phyloP scores from a whole-genome alignment of 2,797 vertebrate species.

The Spheniscus humboldti region DNA sequence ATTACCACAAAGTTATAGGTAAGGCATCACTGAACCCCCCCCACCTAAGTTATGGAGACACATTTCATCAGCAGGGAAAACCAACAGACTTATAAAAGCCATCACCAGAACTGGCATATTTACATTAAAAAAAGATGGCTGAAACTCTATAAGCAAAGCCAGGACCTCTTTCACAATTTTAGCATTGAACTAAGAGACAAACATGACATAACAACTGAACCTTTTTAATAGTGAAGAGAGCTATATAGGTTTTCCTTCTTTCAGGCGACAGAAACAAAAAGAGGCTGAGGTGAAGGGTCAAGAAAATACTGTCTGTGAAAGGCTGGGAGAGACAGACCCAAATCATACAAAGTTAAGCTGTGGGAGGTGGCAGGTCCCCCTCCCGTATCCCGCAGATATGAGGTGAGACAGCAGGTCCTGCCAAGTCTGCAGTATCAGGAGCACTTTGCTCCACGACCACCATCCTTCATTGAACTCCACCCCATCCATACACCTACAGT shows the following conservation, averaged over 20 bases:
- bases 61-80: constrained; percentile 4
- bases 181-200: not conserved
- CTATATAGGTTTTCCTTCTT: not conserved
- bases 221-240: not conserved
- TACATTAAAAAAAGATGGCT: not conserved
- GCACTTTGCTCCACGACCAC: not conserved
- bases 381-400: rapidly evolving
- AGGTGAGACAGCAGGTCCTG: not conserved
- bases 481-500: not conserved
- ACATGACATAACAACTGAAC: not conserved
- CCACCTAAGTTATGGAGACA: not conserved
- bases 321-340: not conserved
- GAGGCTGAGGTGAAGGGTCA: not conserved
- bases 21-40: not conserved
- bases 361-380: not conserved
- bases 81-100: not conserved
- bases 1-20: not conserved
- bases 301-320: not conserved
- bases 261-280: not conserved
- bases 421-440: not conserved
- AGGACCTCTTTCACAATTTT: not conserved
- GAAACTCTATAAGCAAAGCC: not conserved
- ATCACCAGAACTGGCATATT: not conserved
- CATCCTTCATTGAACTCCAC: not conserved
- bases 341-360: not conserved